These are phyloP conservation scores for Napeogenes sylphis DNA, from an alignment of 2,888 invertebrate species.

Conservation along the genomic window DNA sequence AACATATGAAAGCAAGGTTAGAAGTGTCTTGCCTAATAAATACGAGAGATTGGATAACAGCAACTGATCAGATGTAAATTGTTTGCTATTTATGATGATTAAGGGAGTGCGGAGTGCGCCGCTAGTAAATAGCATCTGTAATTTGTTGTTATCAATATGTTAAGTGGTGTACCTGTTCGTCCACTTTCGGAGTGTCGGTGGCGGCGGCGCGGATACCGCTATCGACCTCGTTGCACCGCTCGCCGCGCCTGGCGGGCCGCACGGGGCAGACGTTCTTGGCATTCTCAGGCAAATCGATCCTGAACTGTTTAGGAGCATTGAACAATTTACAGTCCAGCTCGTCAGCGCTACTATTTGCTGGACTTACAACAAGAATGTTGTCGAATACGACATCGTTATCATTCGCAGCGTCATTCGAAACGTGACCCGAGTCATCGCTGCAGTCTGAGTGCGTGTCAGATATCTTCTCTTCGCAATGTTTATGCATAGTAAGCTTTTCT, in stretches of 20 bases:
- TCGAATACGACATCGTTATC: constrained; percentile 77
- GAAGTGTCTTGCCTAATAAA: no score
- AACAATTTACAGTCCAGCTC: constrained; percentile 66
- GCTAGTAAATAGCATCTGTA: constrained; percentile 41
- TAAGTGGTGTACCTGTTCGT: constrained; percentile 76
- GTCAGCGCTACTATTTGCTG: constrained; percentile 45
- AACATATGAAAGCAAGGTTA: no score
- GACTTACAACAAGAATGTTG: constrained; percentile 54
- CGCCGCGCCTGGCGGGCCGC: constrained; percentile 67
- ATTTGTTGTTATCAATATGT: constrained; percentile 71
- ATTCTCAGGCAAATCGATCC: constrained; percentile 61
- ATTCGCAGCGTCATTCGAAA: constrained; percentile 88
- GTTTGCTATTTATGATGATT: constrained; percentile 1
- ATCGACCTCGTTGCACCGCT: constrained; percentile 73
- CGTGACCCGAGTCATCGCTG: constrained; percentile 89
- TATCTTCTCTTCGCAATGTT: constrained; percentile 70
- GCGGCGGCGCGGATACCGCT: constrained; percentile 66
- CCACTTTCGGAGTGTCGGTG: constrained; percentile 73
- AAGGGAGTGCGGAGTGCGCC: background rate
- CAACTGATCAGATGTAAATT: constrained; percentile 20
- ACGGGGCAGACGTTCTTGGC: constrained; percentile 66
- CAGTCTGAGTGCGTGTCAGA: constrained; percentile 82
- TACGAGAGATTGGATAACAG: no score
- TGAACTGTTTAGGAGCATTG: constrained; percentile 61
- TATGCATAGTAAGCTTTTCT: constrained; percentile 58